phyloP scores from a whole-genome alignment of 2,888 invertebrate species.

The Cecidostiba fungosa region DNA sequence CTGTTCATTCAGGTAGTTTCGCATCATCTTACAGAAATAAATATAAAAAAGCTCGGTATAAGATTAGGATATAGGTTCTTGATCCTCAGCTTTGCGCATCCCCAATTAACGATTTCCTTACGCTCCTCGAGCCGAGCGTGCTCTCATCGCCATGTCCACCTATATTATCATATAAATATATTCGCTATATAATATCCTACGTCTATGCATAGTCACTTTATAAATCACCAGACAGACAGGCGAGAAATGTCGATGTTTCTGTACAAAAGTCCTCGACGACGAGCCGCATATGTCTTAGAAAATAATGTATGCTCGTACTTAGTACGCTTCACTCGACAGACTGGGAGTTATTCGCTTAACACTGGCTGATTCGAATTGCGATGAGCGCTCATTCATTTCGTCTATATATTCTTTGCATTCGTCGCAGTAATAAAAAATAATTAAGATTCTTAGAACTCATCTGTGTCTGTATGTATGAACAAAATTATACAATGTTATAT shows the following conservation, averaged over 20 bases:
- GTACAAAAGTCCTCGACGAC: conserved; percentile 6
- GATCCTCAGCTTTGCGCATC: not conserved
- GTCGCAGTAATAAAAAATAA: conserved; percentile 12
- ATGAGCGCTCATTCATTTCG: not conserved
- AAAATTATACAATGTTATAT: not conserved
- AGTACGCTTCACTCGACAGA: conserved; percentile 20
- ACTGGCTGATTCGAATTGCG: conserved; percentile 26
- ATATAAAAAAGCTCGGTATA: conserved; percentile 45
- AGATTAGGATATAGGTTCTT: conserved; percentile 7
- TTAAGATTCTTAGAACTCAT: conserved; percentile 27
- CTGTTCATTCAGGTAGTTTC: conserved; percentile 33
- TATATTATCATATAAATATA: conserved; percentile 1
- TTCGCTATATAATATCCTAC: not conserved
- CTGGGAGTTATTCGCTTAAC: conserved; percentile 40
- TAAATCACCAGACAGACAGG: conserved; percentile 27
- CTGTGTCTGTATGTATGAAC: not conserved
- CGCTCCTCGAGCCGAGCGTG: conserved; percentile 1
- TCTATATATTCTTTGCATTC: not conserved
- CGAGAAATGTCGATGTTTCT: not conserved
- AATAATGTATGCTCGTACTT: not conserved
- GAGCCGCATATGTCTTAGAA: conserved; percentile 15
- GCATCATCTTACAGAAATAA: conserved; percentile 31
- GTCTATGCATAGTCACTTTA: conserved; percentile 26
- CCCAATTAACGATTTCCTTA: not conserved
- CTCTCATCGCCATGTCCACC: conserved; percentile 37